A percentile compares a stretch with the other conserved stretches of the same genome.
Conservation (phyloP, 2,797 vertebrate genomes). For the Brotogeris chrysoptera region DNA sequence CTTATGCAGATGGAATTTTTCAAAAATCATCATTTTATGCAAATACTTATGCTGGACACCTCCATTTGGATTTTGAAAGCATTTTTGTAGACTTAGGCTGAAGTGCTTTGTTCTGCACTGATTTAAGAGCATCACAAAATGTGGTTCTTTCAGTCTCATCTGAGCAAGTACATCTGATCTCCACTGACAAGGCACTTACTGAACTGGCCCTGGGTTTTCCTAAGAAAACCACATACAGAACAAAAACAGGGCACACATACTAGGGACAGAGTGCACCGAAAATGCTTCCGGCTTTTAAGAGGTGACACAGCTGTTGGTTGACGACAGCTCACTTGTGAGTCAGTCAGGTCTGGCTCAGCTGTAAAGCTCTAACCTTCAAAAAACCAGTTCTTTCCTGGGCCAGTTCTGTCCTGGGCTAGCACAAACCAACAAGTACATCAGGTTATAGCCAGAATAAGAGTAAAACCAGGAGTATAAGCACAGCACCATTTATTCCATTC, state of each 20-base stretch:
- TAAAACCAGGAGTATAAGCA: background rate
- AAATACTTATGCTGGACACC: background rate
- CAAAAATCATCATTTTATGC: background rate
- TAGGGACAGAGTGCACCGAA: background rate
- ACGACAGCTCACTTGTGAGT: rapidly evolving
- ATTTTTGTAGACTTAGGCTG: background rate
- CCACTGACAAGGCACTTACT: background rate
- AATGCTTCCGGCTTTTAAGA: background rate
- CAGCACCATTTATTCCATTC: background rate
- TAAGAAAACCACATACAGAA: background rate
- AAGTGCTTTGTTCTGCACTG: background rate
- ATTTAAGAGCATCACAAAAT: background rate
- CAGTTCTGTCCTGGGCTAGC: background rate
- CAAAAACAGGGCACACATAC: background rate
- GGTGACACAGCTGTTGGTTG: background rate
- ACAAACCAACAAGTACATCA: background rate
- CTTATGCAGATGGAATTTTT: background rate
- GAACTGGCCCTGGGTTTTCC: background rate
- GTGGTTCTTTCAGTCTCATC: background rate
- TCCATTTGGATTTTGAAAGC: background rate
- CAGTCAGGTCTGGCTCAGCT: background rate
- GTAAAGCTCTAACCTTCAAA: background rate
- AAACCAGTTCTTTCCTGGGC: background rate
- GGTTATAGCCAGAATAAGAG: background rate
- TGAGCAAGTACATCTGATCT: background rate